Evolutionary conservation across 2,888 invertebrate species (phyloP).

Genomic region (Clanis bilineata): DNA sequence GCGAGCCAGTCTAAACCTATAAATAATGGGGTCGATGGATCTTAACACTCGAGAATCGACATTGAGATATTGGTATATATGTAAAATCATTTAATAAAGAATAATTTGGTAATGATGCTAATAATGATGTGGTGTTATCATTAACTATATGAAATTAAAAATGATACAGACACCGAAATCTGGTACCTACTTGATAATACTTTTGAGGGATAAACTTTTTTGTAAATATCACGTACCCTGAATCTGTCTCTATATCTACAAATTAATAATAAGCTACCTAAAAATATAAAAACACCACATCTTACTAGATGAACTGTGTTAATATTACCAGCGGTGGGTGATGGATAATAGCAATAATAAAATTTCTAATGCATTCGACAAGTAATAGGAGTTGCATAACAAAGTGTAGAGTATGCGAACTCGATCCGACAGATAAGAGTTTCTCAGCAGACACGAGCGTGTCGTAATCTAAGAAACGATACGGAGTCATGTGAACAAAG

Average conservation of each 20-base stretch:
- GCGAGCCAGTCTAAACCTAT: constrained; percentile 59
- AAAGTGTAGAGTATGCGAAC: constrained; percentile 34
- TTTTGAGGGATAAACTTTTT: too few species aligned
- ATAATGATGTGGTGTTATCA: background rate
- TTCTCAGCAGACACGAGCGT: constrained; percentile 47
- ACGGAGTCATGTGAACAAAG: constrained; percentile 61
- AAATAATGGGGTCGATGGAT: constrained; percentile 46
- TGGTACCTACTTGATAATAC: background rate
- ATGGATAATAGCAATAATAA: background rate
- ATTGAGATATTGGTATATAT: constrained; percentile 21
- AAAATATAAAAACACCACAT: too few species aligned
- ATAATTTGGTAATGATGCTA: background rate
- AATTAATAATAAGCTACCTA: too few species aligned
- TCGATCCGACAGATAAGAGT: constrained; percentile 50
- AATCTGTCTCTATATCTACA: too few species aligned
- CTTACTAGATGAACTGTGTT: too few species aligned
- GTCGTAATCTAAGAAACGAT: constrained; percentile 48
- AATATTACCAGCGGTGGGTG: too few species aligned
- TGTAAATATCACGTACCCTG: too few species aligned
- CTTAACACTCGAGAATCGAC: constrained; percentile 25
- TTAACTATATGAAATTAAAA: too few species aligned
- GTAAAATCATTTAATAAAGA: constrained; percentile 14
- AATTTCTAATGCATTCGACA: constrained; percentile 13
- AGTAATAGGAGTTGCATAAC: constrained; percentile 19
- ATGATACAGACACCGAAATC: too few species aligned